phyloP scores from a whole-genome alignment of 2,888 invertebrate species.

The Hemaris fuciformis region DNA sequence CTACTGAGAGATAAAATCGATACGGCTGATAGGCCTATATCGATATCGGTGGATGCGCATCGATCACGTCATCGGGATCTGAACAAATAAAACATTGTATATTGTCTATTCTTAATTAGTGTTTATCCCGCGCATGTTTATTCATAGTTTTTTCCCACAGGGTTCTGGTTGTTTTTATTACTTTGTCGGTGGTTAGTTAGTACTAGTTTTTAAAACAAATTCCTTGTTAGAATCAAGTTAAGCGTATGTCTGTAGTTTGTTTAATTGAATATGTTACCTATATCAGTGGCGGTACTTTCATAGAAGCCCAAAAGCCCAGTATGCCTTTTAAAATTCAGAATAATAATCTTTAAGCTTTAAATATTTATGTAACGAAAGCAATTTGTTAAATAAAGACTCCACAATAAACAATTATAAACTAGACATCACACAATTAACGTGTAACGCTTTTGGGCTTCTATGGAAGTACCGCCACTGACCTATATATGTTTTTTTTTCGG shows the following conservation, averaged over 20 bases:
- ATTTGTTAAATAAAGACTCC: too few relatives aligned
- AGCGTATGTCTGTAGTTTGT: too few relatives aligned
- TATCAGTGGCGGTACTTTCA: too few relatives aligned
- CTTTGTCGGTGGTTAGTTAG: background rate
- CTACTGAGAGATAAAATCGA: slow-evolving; percentile 51
- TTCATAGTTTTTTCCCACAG: background rate
- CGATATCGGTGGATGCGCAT: slow-evolving; percentile 11
- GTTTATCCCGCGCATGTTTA: slow-evolving; percentile 6
- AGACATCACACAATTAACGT: too few relatives aligned
- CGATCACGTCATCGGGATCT: background rate
- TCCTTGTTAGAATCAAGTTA: background rate
- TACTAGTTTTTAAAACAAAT: background rate
- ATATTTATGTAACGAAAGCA: too few relatives aligned
- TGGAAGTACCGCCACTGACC: too few relatives aligned
- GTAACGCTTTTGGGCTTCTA: too few relatives aligned
- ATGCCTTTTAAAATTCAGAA: too few relatives aligned
- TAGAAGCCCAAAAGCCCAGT: too few relatives aligned
- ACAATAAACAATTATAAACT: too few relatives aligned
- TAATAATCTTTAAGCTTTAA: too few relatives aligned
- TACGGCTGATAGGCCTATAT: slow-evolving; percentile 52
- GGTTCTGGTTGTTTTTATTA: background rate
- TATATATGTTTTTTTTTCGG: too few relatives aligned
- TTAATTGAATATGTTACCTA: background rate
- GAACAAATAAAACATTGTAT: slow-evolving; percentile 4
- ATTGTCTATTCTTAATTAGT: slow-evolving; percentile 6